These are phyloP conservation scores for Nothura maculosa DNA, from an alignment of 2,797 vertebrate genomes.

Conservation along the genomic window DNA sequence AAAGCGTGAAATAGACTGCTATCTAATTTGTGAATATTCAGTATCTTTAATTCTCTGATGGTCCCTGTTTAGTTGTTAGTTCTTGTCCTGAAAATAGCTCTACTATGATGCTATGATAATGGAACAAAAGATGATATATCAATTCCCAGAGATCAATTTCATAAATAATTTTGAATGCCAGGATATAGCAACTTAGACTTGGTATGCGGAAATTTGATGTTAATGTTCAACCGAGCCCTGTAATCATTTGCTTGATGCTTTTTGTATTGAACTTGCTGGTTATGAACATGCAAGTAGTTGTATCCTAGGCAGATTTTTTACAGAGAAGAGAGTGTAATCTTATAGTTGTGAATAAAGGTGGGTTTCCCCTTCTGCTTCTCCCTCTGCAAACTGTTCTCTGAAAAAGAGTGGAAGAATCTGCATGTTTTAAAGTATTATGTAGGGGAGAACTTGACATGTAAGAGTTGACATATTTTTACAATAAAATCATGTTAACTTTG, in stretches of 20 bases:
- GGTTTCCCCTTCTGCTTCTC: too few species aligned
- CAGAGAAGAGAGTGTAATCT: neutral
- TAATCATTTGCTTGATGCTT: fast-evolving
- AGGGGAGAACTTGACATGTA: neutral
- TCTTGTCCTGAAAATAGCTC: neutral
- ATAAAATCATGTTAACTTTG: neutral
- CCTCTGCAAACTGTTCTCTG: neutral
- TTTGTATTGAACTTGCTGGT: neutral
- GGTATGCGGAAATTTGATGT: neutral
- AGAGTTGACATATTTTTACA: neutral
- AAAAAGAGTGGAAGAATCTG: neutral
- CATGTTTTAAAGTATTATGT: neutral
- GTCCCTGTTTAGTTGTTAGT: neutral
- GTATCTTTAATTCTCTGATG: neutral
- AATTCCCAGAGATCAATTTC: neutral
- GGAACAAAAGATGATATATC: neutral
- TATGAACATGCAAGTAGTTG: neutral
- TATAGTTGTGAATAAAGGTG: neutral
- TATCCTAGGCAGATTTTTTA: neutral
- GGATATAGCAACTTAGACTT: neutral
- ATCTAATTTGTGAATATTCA: neutral
- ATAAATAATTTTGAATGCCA: neutral
- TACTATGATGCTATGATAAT: neutral
- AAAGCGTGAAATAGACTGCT: too few species aligned
- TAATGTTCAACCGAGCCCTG: neutral